Evolutionary conservation across 1,140 invertebrate genomes (phyloP).

Genomic region (Magallana ariakensis): DNA sequence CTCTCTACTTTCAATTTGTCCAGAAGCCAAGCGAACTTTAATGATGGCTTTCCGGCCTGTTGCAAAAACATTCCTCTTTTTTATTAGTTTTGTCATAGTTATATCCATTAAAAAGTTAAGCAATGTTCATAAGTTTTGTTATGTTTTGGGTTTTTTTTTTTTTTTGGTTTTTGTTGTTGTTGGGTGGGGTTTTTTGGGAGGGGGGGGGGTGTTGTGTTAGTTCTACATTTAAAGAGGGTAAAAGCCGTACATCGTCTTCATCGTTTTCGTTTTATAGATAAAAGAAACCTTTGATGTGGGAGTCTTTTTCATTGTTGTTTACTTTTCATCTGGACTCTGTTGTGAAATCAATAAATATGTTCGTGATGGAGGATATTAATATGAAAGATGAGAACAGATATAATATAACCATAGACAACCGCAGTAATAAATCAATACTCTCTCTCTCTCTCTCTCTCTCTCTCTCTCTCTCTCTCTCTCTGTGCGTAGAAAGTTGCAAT

Average conservation of each 20-base stretch:
- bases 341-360: slow-evolving; percentile 15
- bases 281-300: no score
- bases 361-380: slow-evolving; percentile 29
- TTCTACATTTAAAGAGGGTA: no score
- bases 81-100: no score
- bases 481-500: background rate
- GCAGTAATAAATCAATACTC: background rate
- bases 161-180: no score
- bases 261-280: no score
- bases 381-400: slow-evolving; percentile 27
- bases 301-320: background rate
- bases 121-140: no score
- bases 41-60: slow-evolving; percentile 93
- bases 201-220: no score
- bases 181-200: no score
- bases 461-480: background rate
- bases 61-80: background rate
- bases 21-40: slow-evolving; percentile 98
- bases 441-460: slow-evolving; percentile 1
- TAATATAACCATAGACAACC: slow-evolving; percentile 1
- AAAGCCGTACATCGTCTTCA: no score
- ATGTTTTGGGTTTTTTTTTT: no score
- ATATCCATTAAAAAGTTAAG: no score
- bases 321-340: background rate
- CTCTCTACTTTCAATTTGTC: slow-evolving; percentile 99